Percentiles rank a stretch among this genome's conserved stretches.
Conservation (phyloP, 2,888 invertebrate genomes). For the Aphodius granarius region DNA sequence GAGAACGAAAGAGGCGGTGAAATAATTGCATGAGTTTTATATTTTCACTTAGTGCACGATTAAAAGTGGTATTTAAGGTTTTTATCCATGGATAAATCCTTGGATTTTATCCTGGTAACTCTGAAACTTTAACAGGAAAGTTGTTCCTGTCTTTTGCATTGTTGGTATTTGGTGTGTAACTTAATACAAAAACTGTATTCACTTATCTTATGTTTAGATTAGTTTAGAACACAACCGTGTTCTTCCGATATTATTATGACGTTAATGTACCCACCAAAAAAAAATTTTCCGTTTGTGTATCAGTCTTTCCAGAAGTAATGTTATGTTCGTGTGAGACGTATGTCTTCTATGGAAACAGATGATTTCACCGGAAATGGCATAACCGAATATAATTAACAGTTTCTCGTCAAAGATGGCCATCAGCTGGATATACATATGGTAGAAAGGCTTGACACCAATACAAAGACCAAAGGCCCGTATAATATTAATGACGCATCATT, state of each 20-base stretch:
- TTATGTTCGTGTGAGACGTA: background rate
- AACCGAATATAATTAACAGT: background rate
- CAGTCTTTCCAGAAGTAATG: background rate
- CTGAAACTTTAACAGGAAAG: too few species aligned
- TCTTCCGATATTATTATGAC: too few species aligned
- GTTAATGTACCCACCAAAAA: too few species aligned
- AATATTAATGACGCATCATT: conserved; percentile 12
- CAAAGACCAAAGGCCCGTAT: background rate
- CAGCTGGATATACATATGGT: background rate
- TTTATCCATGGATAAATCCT: too few species aligned
- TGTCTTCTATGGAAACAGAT: background rate
- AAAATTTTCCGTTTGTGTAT: background rate
- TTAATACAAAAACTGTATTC: too few species aligned
- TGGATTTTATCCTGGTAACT: too few species aligned
- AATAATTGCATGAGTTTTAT: background rate
- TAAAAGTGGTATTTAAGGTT: background rate
- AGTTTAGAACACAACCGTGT: too few species aligned
- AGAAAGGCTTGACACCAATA: background rate
- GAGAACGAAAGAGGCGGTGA: background rate
- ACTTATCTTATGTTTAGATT: too few species aligned
- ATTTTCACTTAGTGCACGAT: background rate
- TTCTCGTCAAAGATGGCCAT: background rate
- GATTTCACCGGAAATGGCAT: background rate
- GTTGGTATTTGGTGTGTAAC: too few species aligned
- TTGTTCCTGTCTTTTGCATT: too few species aligned